These are phyloP conservation scores for Hyalella azteca DNA, from an alignment of 2,888 invertebrate genomes.

Conservation along the genomic window DNA sequence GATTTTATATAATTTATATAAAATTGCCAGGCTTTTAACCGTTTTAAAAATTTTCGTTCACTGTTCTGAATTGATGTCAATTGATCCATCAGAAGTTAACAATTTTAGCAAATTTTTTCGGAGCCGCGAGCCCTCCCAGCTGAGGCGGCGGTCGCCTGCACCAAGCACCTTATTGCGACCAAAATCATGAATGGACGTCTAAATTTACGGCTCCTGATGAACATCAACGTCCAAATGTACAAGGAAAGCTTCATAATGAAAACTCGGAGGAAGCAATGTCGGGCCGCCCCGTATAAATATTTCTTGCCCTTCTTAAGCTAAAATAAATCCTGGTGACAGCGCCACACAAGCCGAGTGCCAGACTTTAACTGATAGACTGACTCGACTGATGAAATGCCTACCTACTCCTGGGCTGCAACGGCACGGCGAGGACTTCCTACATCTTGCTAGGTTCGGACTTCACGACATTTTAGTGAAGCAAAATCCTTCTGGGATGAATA, in stretches of 20 bases:
- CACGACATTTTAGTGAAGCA: constrained; percentile 12
- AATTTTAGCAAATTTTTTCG: too few relatives aligned
- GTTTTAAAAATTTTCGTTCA: too few relatives aligned
- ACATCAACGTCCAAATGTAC: constrained; percentile 28
- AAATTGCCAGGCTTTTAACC: too few relatives aligned
- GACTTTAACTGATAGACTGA: constrained; percentile 6
- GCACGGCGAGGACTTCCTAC: neutral
- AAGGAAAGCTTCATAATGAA: constrained; percentile 27
- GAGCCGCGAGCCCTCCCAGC: too few relatives aligned
- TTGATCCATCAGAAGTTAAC: too few relatives aligned
- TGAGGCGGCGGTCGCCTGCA: too few relatives aligned
- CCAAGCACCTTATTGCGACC: neutral
- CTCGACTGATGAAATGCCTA: constrained; percentile 18
- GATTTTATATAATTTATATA: too few relatives aligned
- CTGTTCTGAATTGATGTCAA: too few relatives aligned
- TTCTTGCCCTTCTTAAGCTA: neutral
- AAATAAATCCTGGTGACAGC: constrained; percentile 21
- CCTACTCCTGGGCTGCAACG: too few relatives aligned
- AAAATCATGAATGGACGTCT: constrained; percentile 7
- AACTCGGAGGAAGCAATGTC: constrained; percentile 8
- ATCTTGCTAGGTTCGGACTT: neutral
- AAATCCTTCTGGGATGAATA: neutral
- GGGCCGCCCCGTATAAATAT: neutral
- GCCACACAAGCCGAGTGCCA: constrained; percentile 6
- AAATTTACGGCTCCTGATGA: constrained; percentile 23